Percentiles rank a stretch among this genome's conserved stretches.
Conservation (phyloP, 2,113 vertebrate genomes). For the Cardinalis cardinalis region DNA sequence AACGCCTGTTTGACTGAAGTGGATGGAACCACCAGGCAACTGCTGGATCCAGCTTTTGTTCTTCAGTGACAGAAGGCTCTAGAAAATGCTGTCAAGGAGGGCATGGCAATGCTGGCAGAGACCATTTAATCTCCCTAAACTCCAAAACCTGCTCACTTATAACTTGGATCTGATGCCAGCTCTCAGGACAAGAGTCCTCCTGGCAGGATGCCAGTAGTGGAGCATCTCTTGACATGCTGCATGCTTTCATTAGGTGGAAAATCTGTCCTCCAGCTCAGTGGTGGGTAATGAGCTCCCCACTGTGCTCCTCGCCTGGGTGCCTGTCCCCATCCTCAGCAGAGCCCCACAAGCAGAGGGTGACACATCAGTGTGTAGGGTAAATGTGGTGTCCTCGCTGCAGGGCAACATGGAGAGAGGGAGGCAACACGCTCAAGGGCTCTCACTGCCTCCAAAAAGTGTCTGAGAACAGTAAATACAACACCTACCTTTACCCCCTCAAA, state of each 20-base stretch:
- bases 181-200: neutral
- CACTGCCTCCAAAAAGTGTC: neutral
- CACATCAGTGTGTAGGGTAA: neutral
- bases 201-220: neutral
- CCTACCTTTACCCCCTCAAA: neutral
- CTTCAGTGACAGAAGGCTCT: conserved; percentile 26
- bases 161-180: neutral
- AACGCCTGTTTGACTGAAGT: conserved; percentile 26
- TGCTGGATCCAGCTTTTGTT: conserved; percentile 29
- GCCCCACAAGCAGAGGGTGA: neutral
- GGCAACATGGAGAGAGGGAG: neutral
- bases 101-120: neutral
- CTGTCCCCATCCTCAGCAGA: neutral
- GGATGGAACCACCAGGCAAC: conserved; percentile 23
- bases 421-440: accelerated
- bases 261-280: neutral
- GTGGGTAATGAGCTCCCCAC: neutral
- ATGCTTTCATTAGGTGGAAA: accelerated
- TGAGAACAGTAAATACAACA: neutral
- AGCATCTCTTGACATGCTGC: neutral
- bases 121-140: neutral
- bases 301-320: accelerated
- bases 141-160: neutral
- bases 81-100: conserved; percentile 1
- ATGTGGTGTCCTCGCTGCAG: accelerated